Evolutionary conservation across 1,140 invertebrate species (phyloP).

Genomic region (Procambarus virginalis): DNA sequence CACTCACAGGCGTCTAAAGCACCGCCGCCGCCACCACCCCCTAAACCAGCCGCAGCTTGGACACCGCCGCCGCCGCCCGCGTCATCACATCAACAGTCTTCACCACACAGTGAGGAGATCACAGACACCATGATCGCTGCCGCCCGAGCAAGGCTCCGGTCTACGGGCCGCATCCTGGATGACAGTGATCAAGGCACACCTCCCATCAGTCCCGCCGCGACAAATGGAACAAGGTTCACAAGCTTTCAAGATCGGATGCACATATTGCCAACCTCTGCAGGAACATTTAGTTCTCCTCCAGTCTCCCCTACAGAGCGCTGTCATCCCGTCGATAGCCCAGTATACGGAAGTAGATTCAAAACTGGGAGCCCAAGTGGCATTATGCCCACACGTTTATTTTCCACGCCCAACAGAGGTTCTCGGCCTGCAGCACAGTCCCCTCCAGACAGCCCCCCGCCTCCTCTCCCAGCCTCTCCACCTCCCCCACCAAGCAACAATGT

Average conservation of each 20-base stretch:
- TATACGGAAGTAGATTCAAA: constrained; percentile 55
- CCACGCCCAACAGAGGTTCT: constrained; percentile 6
- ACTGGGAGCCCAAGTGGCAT: constrained; percentile 54
- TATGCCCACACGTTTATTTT: constrained; percentile 7
- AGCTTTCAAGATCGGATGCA: constrained; percentile 10
- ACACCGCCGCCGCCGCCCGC: constrained; percentile 7
- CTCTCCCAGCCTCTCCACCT: constrained; percentile 49
- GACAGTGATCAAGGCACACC: constrained; percentile 46
- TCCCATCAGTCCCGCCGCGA: constrained; percentile 43
- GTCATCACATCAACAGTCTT: constrained; percentile 15
- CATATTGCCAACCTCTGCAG: neutral
- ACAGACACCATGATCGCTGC: constrained; percentile 64
- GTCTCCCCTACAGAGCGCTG: constrained; percentile 33
- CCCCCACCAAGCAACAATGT: constrained; percentile 51
- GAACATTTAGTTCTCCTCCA: constrained; percentile 30
- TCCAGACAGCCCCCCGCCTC: constrained; percentile 55
- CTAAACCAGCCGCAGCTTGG: constrained; percentile 54
- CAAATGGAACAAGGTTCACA: constrained; percentile 8
- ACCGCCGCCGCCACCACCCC: constrained; percentile 54
- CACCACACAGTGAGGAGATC: constrained; percentile 45
- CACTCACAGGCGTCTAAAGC: constrained; percentile 21
- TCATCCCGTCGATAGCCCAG: constrained; percentile 26
- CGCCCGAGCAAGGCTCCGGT: constrained; percentile 59
- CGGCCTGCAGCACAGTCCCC: constrained; percentile 20
- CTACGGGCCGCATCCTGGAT: constrained; percentile 63